Base-by-base conservation (phyloP, 2,113 vertebrate species). In the Toxotes chatareus region DNA sequence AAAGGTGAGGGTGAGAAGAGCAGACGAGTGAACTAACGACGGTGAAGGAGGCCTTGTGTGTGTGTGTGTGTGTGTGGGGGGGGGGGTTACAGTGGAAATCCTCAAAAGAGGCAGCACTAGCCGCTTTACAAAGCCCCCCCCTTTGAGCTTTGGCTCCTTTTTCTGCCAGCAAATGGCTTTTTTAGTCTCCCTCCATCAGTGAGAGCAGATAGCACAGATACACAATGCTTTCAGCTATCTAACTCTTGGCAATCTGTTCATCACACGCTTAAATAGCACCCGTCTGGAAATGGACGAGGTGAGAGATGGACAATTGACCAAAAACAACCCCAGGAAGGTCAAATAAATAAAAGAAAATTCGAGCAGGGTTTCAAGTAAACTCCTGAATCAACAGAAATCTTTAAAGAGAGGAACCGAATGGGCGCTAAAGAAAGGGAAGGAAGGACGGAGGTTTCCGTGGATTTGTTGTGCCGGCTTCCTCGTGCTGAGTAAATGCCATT, bases 231-330 rank as follows among this genome's bases (percentile, higher is more conserved):
- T 73, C 49, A 73, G 74, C 83, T 73, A 82, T 81, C 85, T 51
- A 77, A 75, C 69, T 73, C 70, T 74, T 64, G 75, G 85, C 82
- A 79, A 87, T 91, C 88, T 84, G 82, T 88, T 84, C 84, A 93
- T 92, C 82, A 71, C 76, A 75, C 74, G 69, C 85, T 80, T 84
- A 90, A 88, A 88, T 68, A 75, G 80, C 67, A 3, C 60, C 83
- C 34, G 55, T 73, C 76, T 73, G 59, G 57, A 57, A 86, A 85
- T 65, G 51, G 55, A 72, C 34, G 53, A 57, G 46, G 56, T 34
- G 44, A 84, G 68, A 85, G 74, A 80, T 57, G n/a, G 87, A 82
- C 49, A 66, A 62, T 17, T 67, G 63, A 71, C 64, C 42, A 76
- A 84, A 86, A 85, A 74, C 64, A 73, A 82, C 71, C 31, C 12